A percentile compares a stretch with the other conserved stretches of the same genome.
phyloP scores from a whole-genome alignment of 2,113 vertebrate species.

The human region GRCh38 chr3:116034001-116034500 shows the following conservation, averaged over 20 bases:
- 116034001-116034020: not conserved
- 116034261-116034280: conserved; percentile 1
- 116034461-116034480: not conserved
- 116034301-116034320: not conserved
- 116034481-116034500: not conserved
- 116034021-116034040: not conserved
- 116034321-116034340: not conserved
- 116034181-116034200: not conserved
- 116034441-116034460: not conserved
- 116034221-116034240: not conserved
- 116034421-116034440: not conserved
- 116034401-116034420: no score
- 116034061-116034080: rapidly evolving
- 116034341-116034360: not conserved
- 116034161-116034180: not conserved
- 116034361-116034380: not conserved
- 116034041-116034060: not conserved
- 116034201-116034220: not conserved
- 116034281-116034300: conserved; percentile 35
- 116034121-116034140: not conserved
- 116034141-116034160: rapidly evolving
- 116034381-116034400: not conserved
- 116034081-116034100: not conserved
- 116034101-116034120: not conserved
- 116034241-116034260: not conserved